Conservation (phyloP, 2,797 vertebrate genomes). For the Neopelma chrysocephalum region DNA sequence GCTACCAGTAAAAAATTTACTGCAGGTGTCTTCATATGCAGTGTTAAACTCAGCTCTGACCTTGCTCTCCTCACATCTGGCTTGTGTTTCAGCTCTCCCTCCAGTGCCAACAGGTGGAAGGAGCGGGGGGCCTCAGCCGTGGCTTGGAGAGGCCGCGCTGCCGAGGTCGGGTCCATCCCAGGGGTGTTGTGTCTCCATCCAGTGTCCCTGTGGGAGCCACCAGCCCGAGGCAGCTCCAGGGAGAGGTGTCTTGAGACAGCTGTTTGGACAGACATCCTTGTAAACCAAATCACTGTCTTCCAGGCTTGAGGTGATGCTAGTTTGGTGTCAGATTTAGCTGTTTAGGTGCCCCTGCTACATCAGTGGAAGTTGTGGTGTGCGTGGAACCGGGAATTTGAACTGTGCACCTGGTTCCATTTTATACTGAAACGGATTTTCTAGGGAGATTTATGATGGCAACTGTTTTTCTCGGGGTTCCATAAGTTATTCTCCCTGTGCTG, state of each 20-base stretch:
- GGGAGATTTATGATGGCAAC: neutral
- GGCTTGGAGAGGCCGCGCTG: accelerated
- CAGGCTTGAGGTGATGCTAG: neutral
- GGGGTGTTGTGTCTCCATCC: accelerated
- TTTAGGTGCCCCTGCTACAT: neutral
- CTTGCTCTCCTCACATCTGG: conserved; percentile 41
- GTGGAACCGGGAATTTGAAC: accelerated
- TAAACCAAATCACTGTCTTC: neutral
- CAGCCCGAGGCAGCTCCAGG: neutral
- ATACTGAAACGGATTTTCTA: neutral
- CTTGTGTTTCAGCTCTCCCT: neutral
- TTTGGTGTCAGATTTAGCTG: neutral
- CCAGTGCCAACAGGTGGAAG: conserved; percentile 5
- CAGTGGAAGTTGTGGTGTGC: neutral
- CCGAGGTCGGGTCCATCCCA: accelerated
- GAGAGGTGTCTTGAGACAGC: neutral
- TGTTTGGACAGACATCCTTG: accelerated
- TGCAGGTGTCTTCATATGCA: conserved; percentile 19
- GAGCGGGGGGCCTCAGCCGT: neutral
- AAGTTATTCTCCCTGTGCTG: neutral
- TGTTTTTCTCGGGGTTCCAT: neutral
- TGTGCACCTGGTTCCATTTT: neutral
- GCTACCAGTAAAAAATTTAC: neutral
- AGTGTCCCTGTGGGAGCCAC: accelerated
- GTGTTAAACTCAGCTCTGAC: neutral